These are phyloP conservation scores for Agelas oroides DNA, from an alignment of 37 sponge, comb jelly and placozoan species.

Conservation along the genomic window DNA sequence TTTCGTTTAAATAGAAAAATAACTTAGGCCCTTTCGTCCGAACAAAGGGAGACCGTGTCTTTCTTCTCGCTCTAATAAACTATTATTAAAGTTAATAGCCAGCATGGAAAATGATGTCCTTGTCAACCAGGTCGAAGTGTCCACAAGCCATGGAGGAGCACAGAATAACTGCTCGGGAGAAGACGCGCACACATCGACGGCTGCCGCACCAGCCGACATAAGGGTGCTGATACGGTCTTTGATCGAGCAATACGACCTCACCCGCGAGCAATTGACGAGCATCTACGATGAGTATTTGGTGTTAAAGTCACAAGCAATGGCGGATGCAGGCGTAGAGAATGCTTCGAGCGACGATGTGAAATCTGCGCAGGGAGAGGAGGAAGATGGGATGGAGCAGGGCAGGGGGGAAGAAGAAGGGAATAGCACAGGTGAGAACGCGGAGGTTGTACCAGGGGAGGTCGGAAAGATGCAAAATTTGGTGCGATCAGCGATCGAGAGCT, in stretches of 20 bases:
- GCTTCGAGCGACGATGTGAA: neutral
- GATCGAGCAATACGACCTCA: slow-evolving; percentile 18
- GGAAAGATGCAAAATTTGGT: slow-evolving; percentile 56
- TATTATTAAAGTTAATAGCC: slow-evolving; percentile 54
- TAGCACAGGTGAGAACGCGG: neutral
- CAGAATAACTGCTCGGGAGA: neutral
- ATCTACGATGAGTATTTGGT: slow-evolving; percentile 42
- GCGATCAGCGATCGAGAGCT: slow-evolving; percentile 42
- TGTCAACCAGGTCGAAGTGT: neutral
- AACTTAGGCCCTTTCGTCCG: neutral
- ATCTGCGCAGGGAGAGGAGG: neutral
- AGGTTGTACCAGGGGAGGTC: slow-evolving; percentile 19
- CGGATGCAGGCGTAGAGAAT: neutral
- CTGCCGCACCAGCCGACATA: neutral
- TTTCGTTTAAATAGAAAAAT: too few relatives aligned
- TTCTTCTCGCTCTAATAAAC: slow-evolving; percentile 16
- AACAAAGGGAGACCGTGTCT: neutral
- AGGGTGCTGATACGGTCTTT: neutral
- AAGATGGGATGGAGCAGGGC: neutral
- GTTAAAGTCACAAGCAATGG: neutral
- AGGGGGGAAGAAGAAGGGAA: neutral
- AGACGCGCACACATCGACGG: neutral
- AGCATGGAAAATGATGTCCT: slow-evolving; percentile 43
- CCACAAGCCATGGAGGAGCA: neutral
- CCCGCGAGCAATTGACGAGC: slow-evolving; percentile 24